A percentile compares a stretch with the other conserved stretches of the same genome.
Conservation (phyloP, 64 coral and sea anemone species). For the Cladopsammia gracilis region DNA sequence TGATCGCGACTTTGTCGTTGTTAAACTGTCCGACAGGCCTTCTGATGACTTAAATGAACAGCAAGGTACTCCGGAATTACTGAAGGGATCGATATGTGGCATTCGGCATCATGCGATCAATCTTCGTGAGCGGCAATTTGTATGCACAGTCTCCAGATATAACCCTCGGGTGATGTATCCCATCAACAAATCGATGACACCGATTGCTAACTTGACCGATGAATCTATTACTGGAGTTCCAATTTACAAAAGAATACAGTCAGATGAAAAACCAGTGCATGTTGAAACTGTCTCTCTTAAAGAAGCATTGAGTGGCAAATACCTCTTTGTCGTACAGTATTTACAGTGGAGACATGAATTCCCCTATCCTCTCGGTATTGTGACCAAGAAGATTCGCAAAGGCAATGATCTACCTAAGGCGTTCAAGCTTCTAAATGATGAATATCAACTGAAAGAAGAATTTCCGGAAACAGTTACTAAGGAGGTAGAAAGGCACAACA, state of each 20-base stretch:
- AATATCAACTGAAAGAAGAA: slow-evolving; percentile 47
- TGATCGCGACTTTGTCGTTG: slow-evolving; percentile 41
- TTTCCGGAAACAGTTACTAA: slow-evolving; percentile 7
- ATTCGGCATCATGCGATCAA: slow-evolving; percentile 71
- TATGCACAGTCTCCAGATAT: slow-evolving; percentile 62
- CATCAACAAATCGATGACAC: slow-evolving; percentile 81
- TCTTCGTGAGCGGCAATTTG: slow-evolving; percentile 87
- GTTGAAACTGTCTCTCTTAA: neutral
- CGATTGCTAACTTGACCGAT: slow-evolving; percentile 73
- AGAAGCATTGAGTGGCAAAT: slow-evolving; percentile 48
- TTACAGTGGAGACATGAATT: slow-evolving; percentile 48
- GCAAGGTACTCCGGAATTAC: neutral
- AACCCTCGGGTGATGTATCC: slow-evolving; percentile 79
- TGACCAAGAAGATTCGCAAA: slow-evolving; percentile 28
- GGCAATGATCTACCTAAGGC: slow-evolving; percentile 6
- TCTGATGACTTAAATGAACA: too few species aligned
- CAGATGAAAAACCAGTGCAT: neutral
- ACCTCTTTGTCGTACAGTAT: slow-evolving; percentile 76
- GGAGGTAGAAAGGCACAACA: neutral
- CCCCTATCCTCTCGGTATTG: slow-evolving; percentile 61
- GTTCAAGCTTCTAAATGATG: slow-evolving; percentile 48
- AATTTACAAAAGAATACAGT: slow-evolving; percentile 40
- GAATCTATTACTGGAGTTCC: slow-evolving; percentile 27
- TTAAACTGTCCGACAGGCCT: neutral
- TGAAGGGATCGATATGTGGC: slow-evolving; percentile 20